Percentiles rank a stretch among this genome's conserved stretches.
These are phyloP conservation scores for Adoxophyes honmai DNA, from an alignment of 1,140 invertebrate genomes.

Conservation along the genomic window DNA sequence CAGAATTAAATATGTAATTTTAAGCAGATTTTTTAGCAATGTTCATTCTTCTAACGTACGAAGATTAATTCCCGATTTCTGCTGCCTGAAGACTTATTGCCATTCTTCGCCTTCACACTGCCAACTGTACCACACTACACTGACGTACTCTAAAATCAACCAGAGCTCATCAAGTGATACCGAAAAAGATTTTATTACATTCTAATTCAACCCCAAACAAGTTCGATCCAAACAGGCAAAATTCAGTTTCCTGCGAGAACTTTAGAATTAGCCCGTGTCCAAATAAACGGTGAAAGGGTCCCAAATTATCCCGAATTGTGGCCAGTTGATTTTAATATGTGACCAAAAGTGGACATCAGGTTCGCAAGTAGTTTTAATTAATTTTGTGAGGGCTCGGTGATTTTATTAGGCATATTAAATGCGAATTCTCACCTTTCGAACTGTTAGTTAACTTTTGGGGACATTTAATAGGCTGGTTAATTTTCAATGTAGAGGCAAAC, in stretches of 20 bases:
- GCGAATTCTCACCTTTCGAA: neutral
- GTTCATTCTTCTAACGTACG: too few relatives aligned
- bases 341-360: neutral
- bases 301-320: slow-evolving; percentile 1
- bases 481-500: too few relatives aligned
- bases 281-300: neutral
- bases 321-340: slow-evolving; percentile 8
- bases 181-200: neutral
- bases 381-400: neutral
- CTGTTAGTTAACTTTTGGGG: too few relatives aligned
- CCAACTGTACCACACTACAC: too few relatives aligned
- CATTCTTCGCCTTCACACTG: too few relatives aligned
- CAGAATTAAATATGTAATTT: too few relatives aligned
- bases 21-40: too few relatives aligned
- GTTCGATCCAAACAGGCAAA: neutral
- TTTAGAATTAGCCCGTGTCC: neutral
- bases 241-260: neutral
- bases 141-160: too few relatives aligned
- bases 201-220: neutral
- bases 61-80: too few relatives aligned
- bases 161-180: too few relatives aligned
- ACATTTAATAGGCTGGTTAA: too few relatives aligned
- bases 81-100: too few relatives aligned
- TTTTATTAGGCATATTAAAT: neutral
- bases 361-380: neutral